Conservation (phyloP, 2,113 vertebrate species). For the Cyphomyrus plagiostoma region DNA sequence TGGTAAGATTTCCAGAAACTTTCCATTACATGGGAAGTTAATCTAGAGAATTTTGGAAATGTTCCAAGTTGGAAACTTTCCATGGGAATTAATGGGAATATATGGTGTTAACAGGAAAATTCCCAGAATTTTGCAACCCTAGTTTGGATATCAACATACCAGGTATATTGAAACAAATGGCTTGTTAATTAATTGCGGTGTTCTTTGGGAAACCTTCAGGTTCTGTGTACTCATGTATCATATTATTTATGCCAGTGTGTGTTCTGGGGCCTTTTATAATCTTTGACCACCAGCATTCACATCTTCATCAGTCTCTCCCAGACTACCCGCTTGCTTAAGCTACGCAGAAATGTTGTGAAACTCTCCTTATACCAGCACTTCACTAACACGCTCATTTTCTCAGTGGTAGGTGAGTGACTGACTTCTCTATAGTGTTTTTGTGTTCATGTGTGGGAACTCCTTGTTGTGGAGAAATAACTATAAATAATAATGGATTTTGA, state of each 20-base stretch:
- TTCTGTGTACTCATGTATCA: neutral
- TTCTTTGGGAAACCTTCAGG: neutral
- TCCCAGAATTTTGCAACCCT: neutral
- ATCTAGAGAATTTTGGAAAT: neutral
- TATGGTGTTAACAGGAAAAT: too few species aligned
- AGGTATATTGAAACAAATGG: neutral
- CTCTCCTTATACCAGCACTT: slow-evolving; percentile 91
- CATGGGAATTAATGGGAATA: neutral
- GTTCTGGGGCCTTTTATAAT: slow-evolving; percentile 37
- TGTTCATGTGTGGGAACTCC: neutral
- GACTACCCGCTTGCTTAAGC: slow-evolving; percentile 86
- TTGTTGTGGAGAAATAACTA: neutral
- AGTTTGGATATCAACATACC: neutral
- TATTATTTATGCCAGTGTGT: neutral
- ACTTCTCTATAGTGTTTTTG: neutral
- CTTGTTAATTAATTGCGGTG: neutral
- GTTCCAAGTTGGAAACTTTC: neutral
- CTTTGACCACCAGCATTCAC: slow-evolving; percentile 71
- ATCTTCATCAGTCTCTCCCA: slow-evolving; percentile 96
- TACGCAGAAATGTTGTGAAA: slow-evolving; percentile 88
- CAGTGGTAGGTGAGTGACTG: slow-evolving; percentile 77
- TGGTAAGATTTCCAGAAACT: neutral
- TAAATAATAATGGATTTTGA: neutral
- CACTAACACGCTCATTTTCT: slow-evolving; percentile 91
- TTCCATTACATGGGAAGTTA: neutral